Conservation (phyloP, 2,888 invertebrate species). For the Boloria euphrosyne region DNA sequence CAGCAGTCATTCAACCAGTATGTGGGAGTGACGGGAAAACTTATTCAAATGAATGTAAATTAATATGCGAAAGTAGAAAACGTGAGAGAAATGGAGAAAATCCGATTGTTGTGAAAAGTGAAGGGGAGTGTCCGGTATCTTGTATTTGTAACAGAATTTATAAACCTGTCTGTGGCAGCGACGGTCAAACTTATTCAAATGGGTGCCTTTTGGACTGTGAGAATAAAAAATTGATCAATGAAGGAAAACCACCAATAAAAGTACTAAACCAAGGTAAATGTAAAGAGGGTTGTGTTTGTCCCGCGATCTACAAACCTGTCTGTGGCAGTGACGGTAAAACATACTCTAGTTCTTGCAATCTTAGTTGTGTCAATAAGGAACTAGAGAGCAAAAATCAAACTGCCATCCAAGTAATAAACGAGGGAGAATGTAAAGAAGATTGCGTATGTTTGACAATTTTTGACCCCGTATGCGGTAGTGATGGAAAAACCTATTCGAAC, state of each 20-base stretch:
- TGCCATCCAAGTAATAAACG: background rate
- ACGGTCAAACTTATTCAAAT: conserved; percentile 39
- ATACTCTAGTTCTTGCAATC: conserved; percentile 30
- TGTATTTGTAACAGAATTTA: conserved; percentile 41
- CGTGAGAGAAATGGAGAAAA: conserved; percentile 26
- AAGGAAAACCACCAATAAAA: conserved; percentile 14
- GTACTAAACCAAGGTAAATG: conserved; percentile 25
- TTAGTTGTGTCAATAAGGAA: conserved; percentile 28
- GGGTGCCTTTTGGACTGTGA: conserved; percentile 40
- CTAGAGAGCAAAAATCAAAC: conserved; percentile 7
- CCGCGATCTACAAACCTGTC: conserved; percentile 32
- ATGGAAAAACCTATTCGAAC: conserved; percentile 45
- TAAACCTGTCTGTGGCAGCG: conserved; percentile 40
- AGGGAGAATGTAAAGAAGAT: conserved; percentile 23
- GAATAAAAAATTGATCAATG: conserved; percentile 37
- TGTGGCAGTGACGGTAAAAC: conserved; percentile 43
- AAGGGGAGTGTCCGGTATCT: conserved; percentile 43
- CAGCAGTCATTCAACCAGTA: conserved; percentile 35
- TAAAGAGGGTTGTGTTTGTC: conserved; percentile 38
- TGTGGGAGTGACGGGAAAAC: conserved; percentile 47
- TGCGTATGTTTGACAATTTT: conserved; percentile 32
- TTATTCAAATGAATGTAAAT: conserved; percentile 74
- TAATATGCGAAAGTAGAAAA: conserved; percentile 40
- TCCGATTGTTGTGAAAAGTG: conserved; percentile 27
- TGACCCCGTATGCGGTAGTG: conserved; percentile 43